A percentile compares a stretch with the other conserved stretches of the same genome.
phyloP scores from a whole-genome alignment of 2,113 vertebrate genomes.

The Taxidea taxus region DNA sequence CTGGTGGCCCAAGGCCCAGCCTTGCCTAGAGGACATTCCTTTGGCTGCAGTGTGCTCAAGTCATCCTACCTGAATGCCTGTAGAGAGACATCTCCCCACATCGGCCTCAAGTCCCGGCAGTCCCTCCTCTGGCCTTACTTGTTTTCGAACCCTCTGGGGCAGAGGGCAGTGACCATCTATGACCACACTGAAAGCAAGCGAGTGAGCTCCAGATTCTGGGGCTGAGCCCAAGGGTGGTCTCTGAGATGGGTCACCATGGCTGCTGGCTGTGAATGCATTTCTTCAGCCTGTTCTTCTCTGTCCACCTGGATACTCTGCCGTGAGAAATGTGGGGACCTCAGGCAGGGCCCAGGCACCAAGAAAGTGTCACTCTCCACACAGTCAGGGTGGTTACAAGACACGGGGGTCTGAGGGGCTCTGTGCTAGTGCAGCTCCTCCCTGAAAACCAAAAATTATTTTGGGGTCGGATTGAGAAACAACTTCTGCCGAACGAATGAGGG shows the following conservation, averaged over 20 bases:
- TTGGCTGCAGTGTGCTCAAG: accelerated
- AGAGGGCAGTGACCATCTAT: accelerated
- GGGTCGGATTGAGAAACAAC: no score
- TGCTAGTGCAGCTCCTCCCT: background rate
- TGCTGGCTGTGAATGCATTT: background rate
- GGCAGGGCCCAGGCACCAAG: background rate
- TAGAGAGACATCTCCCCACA: accelerated
- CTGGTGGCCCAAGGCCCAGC: background rate
- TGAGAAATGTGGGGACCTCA: background rate
- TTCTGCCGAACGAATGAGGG: background rate
- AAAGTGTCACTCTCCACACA: accelerated
- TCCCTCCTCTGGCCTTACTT: no score
- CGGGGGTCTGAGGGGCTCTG: accelerated
- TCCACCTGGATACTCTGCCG: background rate
- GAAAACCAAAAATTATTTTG: background rate
- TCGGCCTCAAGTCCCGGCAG: background rate
- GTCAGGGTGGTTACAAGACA: accelerated
- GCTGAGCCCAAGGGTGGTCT: background rate
- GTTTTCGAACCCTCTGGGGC: accelerated
- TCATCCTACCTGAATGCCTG: background rate
- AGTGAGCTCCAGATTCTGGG: background rate
- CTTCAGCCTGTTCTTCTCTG: background rate
- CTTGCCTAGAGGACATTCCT: background rate
- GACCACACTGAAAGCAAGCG: background rate
- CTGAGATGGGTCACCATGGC: accelerated